phyloP scores from a whole-genome alignment of 2,888 invertebrate species.

The Pocota personata region DNA sequence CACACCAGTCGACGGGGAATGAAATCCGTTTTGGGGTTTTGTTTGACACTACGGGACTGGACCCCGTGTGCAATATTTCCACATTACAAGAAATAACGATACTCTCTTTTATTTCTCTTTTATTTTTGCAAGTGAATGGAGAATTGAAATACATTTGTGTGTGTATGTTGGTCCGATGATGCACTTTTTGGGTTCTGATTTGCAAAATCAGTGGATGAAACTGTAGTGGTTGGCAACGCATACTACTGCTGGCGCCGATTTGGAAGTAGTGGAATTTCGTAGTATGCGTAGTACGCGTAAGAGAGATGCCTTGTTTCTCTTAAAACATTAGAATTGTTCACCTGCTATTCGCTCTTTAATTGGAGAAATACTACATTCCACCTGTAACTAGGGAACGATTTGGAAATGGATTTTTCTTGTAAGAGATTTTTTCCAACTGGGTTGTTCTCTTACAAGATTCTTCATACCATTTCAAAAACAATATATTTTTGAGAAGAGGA shows the following conservation, averaged over 20 bases:
- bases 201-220: background rate
- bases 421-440: slow-evolving; percentile 5
- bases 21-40: slow-evolving; percentile 74
- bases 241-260: background rate
- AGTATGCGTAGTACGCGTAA: slow-evolving; percentile 28
- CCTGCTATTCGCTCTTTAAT: slow-evolving; percentile 43
- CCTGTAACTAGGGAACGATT: slow-evolving; percentile 67
- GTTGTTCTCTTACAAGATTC: background rate
- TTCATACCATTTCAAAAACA: too few species aligned
- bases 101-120: slow-evolving; percentile 43
- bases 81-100: slow-evolving; percentile 31
- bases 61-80: slow-evolving; percentile 63
- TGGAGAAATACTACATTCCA: slow-evolving; percentile 39
- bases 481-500: too few species aligned
- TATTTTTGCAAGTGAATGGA: slow-evolving; percentile 21
- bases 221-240: slow-evolving; percentile 27
- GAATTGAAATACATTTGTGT: slow-evolving; percentile 12
- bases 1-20: slow-evolving; percentile 75
- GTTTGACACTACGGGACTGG: slow-evolving; percentile 69
- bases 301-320: slow-evolving; percentile 42
- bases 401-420: slow-evolving; percentile 20
- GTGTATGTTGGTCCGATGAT: background rate
- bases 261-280: background rate
- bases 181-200: slow-evolving; percentile 33
- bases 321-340: slow-evolving; percentile 26